Conservation (phyloP, 1,140 invertebrate genomes). For the Drosophila sulfurigaster region DNA sequence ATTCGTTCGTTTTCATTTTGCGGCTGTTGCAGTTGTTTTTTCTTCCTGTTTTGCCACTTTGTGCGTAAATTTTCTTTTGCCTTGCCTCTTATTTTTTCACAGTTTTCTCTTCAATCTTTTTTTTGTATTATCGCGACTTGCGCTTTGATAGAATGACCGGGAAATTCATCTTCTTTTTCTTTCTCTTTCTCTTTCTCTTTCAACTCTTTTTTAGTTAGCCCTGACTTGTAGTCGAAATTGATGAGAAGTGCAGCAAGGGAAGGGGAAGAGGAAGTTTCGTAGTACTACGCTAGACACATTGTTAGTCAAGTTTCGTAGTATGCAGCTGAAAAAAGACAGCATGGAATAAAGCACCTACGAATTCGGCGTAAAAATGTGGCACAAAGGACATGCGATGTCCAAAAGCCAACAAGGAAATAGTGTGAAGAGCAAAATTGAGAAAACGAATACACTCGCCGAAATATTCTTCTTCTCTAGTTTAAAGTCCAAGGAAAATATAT, state of each 20-base stretch:
- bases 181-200: slow-evolving; percentile 34
- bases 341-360: slow-evolving; percentile 32
- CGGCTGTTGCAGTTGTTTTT: slow-evolving; percentile 36
- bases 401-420: slow-evolving; percentile 44
- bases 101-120: slow-evolving; percentile 25
- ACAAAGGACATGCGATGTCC: slow-evolving; percentile 62
- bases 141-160: slow-evolving; percentile 58
- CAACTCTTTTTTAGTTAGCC: slow-evolving; percentile 36
- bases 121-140: slow-evolving; percentile 41
- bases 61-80: slow-evolving; percentile 67
- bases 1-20: slow-evolving; percentile 40
- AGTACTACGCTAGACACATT: slow-evolving; percentile 63
- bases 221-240: slow-evolving; percentile 50
- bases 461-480: not conserved
- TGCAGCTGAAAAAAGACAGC: slow-evolving; percentile 45
- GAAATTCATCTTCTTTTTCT: slow-evolving; percentile 35
- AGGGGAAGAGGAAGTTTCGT: slow-evolving; percentile 6
- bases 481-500: no score
- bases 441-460: slow-evolving; percentile 13
- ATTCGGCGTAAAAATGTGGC: slow-evolving; percentile 59
- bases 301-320: slow-evolving; percentile 60
- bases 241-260: not conserved
- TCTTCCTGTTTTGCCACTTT: slow-evolving; percentile 70
- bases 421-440: not conserved
- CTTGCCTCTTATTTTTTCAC: slow-evolving; percentile 27